Conservation (phyloP, 2,888 invertebrate genomes). For the Leucophenga maculata region DNA sequence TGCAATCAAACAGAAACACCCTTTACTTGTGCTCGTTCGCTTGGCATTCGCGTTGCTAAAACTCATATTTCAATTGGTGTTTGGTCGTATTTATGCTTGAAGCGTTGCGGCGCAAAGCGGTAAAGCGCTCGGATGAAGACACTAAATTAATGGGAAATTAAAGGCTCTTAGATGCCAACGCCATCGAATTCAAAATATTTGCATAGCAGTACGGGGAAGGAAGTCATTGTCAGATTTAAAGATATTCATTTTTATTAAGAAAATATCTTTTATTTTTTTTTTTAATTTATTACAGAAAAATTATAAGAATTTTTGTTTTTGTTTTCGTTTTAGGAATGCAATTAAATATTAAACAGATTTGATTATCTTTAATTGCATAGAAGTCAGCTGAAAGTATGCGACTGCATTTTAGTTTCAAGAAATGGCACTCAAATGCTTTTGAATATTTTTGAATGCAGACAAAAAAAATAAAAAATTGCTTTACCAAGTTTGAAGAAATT, state of each 20-base stretch:
- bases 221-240: conserved; percentile 4
- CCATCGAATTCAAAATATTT: background rate
- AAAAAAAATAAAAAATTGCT: too few species aligned
- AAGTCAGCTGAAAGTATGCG: too few species aligned
- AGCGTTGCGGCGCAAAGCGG: background rate
- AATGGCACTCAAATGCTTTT: too few species aligned
- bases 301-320: background rate
- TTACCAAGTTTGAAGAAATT: too few species aligned
- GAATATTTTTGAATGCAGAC: too few species aligned
- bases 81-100: background rate
- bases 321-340: too few species aligned
- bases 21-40: background rate
- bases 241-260: background rate
- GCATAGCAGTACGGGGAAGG: background rate
- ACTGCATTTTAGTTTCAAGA: too few species aligned
- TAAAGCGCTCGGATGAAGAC: background rate
- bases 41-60: background rate
- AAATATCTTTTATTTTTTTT: background rate
- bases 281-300: background rate
- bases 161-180: background rate
- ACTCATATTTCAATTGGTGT: conserved; percentile 10
- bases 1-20: too few species aligned
- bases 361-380: too few species aligned
- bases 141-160: conserved; percentile 4
- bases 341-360: too few species aligned